Conservation (phyloP, 2,888 invertebrate species). For the Tiliacea citrago region DNA sequence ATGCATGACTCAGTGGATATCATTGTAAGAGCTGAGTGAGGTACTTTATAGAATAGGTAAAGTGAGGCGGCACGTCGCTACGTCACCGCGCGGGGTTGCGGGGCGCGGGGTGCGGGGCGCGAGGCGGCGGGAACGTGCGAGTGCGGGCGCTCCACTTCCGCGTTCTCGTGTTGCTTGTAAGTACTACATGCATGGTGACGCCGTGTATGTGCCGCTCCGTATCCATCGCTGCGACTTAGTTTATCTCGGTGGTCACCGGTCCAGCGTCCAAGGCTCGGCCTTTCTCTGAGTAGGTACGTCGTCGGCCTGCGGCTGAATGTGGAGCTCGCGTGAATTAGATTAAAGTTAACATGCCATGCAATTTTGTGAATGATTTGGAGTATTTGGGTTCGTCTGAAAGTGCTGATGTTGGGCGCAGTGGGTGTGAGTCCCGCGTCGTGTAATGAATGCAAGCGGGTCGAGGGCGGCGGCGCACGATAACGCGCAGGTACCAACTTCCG, state of each 20-base stretch:
- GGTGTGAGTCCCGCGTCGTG: constrained; percentile 38
- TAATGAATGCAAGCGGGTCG: constrained; percentile 80
- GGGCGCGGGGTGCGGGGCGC: background rate
- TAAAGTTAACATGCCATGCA: background rate
- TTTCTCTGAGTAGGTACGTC: too few relatives aligned
- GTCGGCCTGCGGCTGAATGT: background rate
- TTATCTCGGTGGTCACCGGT: constrained; percentile 11
- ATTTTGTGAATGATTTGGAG: background rate
- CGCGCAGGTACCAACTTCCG: constrained; percentile 79
- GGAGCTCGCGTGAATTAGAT: background rate
- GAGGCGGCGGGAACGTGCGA: constrained; percentile 23
- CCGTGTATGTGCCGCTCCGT: constrained; percentile 31
- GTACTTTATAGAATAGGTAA: background rate
- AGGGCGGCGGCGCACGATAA: constrained; percentile 76
- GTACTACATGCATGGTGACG: constrained; percentile 10
- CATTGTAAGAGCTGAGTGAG: background rate
- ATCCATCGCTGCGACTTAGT: background rate
- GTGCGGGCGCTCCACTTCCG: constrained; percentile 54
- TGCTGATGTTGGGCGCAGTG: constrained; percentile 19
- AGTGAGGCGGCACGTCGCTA: constrained; percentile 5
- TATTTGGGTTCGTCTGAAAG: background rate
- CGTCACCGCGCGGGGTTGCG: background rate
- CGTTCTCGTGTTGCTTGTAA: constrained; percentile 51
- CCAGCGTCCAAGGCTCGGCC: background rate
- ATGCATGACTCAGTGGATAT: constrained; percentile 11